A percentile compares a stretch with the other conserved stretches of the same genome.
These are phyloP conservation scores for Phrynosoma blainvillii DNA, from an alignment of 2,113 vertebrate genomes.

Conservation along the genomic window DNA sequence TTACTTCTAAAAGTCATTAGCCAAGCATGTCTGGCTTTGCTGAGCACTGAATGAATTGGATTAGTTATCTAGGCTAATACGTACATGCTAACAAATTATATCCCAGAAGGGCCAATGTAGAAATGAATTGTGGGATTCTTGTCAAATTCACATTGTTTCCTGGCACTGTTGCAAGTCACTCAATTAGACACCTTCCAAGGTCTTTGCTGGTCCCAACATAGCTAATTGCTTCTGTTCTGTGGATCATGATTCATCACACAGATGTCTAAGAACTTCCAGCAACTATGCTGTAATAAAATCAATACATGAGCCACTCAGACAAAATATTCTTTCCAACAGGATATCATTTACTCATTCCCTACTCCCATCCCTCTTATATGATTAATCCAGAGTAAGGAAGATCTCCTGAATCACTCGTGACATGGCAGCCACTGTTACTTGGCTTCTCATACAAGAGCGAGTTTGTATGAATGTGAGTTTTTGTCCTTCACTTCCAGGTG, in stretches of 20 bases:
- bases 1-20: conserved; percentile 65
- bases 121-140: conserved; percentile 80
- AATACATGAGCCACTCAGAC: conserved; percentile 59
- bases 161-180: conserved; percentile 72
- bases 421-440: conserved; percentile 69
- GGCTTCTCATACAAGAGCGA: conserved; percentile 76
- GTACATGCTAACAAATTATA: conserved; percentile 74
- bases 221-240: conserved; percentile 82
- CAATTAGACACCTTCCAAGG: conserved; percentile 84
- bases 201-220: conserved; percentile 73
- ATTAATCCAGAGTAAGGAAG: conserved; percentile 80
- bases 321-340: conserved; percentile 69
- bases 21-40: conserved; percentile 59
- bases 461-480: conserved; percentile 79
- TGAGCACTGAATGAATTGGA: conserved; percentile 57
- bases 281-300: conserved; percentile 65
- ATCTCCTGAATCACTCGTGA: conserved; percentile 76
- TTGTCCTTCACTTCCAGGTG: conserved; percentile 80
- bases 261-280: conserved; percentile 75
- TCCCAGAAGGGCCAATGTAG: conserved; percentile 74
- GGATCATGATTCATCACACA: conserved; percentile 80
- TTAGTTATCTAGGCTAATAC: conserved; percentile 70
- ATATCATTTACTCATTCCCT: conserved; percentile 77
- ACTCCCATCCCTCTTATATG: conserved; percentile 66
- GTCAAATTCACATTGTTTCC: conserved; percentile 79